Conservation (phyloP, 2,888 invertebrate genomes). For the Dicranocentrus wangi region DNA sequence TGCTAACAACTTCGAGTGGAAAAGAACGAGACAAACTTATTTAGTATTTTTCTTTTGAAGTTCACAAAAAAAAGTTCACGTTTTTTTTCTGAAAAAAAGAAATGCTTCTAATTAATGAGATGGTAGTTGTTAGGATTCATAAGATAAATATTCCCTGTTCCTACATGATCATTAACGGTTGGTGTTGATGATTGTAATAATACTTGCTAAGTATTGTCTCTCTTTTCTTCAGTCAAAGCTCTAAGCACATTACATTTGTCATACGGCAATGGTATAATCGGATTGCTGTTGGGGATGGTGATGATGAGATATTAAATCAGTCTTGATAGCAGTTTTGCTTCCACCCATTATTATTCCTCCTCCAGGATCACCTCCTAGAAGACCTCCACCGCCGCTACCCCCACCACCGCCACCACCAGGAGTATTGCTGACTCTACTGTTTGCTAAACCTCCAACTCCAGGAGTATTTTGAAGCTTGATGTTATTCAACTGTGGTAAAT, state of each 20-base stretch:
- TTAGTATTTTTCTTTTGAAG: too few relatives aligned
- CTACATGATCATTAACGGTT: too few relatives aligned
- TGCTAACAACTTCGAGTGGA: too few relatives aligned
- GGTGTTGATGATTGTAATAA: not conserved
- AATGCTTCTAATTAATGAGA: too few relatives aligned
- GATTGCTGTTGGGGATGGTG: conserved; percentile 63
- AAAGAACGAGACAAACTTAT: too few relatives aligned
- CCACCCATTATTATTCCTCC: conserved; percentile 28
- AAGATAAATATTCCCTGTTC: too few relatives aligned
- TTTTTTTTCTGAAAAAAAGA: too few relatives aligned
- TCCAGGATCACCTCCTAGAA: conserved; percentile 32
- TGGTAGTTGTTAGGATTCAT: too few relatives aligned
- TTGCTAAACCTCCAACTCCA: conserved; percentile 21
- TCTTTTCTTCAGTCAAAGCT: not conserved
- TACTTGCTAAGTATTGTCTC: conserved; percentile 22
- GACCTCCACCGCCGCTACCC: conserved; percentile 28
- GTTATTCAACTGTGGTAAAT: conserved; percentile 58
- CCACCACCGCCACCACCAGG: conserved; percentile 37
- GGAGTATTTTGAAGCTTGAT: conserved; percentile 54
- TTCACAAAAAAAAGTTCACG: too few relatives aligned
- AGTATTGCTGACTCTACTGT: conserved; percentile 19
- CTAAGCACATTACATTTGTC: conserved; percentile 59
- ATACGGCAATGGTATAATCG: conserved; percentile 67
- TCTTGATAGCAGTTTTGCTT: conserved; percentile 54
- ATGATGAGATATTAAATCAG: conserved; percentile 63